phyloP scores from a whole-genome alignment of 2,113 vertebrate species.

The Empidonax traillii region DNA sequence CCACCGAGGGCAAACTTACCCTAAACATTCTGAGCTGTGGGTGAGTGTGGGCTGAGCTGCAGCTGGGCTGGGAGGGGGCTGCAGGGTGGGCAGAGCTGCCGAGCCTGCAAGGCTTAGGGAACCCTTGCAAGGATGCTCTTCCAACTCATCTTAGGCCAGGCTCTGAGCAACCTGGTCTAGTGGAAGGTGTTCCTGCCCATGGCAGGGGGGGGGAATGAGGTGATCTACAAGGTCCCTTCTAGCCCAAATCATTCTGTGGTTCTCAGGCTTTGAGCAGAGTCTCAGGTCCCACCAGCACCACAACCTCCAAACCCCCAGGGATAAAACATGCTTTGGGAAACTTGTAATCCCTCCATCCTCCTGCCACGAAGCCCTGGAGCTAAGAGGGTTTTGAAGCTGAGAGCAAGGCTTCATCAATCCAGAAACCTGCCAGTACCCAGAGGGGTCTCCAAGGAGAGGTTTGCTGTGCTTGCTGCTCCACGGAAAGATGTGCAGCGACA shows the following conservation, averaged over 20 bases:
- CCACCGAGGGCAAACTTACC: background rate
- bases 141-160: background rate
- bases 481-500: background rate
- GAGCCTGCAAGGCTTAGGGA: background rate
- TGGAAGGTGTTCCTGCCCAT: background rate
- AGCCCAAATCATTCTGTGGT: background rate
- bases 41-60: background rate
- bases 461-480: background rate
- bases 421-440: background rate
- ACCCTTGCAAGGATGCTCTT: background rate
- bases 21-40: background rate
- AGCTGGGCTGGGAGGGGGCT: background rate
- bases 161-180: background rate
- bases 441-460: background rate
- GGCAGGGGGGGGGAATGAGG: background rate
- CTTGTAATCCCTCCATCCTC: background rate
- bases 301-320: background rate
- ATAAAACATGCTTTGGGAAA: background rate
- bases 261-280: background rate
- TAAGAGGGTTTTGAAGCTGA: background rate
- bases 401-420: background rate
- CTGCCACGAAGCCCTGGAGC: accelerated
- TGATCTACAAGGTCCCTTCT: background rate
- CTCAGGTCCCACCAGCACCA: background rate
- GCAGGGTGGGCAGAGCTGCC: background rate